Evolutionary conservation across 2,888 invertebrate genomes (phyloP).

Genomic region (Metalampra italica): DNA sequence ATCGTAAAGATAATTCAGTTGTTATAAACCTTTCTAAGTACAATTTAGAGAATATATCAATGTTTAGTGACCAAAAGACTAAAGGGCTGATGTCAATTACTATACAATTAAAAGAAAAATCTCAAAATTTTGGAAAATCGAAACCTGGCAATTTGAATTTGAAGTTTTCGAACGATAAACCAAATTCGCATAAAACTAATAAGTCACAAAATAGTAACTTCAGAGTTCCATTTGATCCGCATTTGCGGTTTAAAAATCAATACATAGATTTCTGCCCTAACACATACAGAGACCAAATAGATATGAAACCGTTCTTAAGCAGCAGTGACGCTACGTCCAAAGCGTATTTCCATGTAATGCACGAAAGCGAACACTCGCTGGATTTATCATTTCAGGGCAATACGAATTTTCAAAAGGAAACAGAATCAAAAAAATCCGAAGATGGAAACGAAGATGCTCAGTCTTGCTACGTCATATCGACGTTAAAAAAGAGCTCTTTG

Average conservation of each 20-base stretch:
- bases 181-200: neutral
- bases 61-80: slow-evolving; percentile 32
- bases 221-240: slow-evolving; percentile 2
- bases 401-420: slow-evolving; percentile 18
- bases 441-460: slow-evolving; percentile 31
- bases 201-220: slow-evolving; percentile 7
- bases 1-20: slow-evolving; percentile 37
- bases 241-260: slow-evolving; percentile 11
- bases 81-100: slow-evolving; percentile 42
- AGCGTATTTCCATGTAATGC: slow-evolving; percentile 21
- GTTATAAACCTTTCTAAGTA: slow-evolving; percentile 52
- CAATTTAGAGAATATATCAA: slow-evolving; percentile 46
- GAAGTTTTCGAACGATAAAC: slow-evolving; percentile 30
- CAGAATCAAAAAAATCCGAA: slow-evolving; percentile 13
- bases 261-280: slow-evolving; percentile 13
- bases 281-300: slow-evolving; percentile 7
- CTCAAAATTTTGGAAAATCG: slow-evolving; percentile 22
- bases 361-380: slow-evolving; percentile 33
- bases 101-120: slow-evolving; percentile 47
- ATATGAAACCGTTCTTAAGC: slow-evolving; percentile 38
- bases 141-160: slow-evolving; percentile 32
- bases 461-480: slow-evolving; percentile 44
- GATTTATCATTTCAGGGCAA: slow-evolving; percentile 31
- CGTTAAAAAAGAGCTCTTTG: slow-evolving; percentile 31
- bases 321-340: slow-evolving; percentile 45